Evolutionary conservation across 2,888 invertebrate genomes (phyloP).

Genomic region (Neria commutata): DNA sequence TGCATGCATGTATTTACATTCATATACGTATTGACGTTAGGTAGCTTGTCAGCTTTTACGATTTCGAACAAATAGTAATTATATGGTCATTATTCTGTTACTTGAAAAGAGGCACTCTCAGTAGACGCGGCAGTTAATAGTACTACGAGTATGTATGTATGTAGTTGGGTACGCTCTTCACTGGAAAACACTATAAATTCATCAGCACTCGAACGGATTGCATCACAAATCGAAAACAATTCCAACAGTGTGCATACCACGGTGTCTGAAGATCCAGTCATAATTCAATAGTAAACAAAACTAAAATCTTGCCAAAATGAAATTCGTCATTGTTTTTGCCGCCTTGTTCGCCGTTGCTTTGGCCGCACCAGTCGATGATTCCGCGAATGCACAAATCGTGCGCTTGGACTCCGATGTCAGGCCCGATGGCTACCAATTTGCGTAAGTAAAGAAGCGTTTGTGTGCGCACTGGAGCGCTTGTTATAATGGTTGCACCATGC

Average conservation of each 20-base stretch:
- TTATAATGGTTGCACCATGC: neutral
- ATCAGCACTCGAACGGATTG: neutral
- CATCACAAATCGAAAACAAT: neutral
- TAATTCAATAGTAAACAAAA: neutral
- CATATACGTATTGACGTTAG: too few species aligned
- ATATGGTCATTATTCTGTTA: neutral
- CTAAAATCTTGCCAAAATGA: constrained; percentile 41
- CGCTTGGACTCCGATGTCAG: constrained; percentile 64
- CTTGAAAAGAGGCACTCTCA: neutral
- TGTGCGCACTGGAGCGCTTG: too few species aligned
- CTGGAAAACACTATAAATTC: neutral
- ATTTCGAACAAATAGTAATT: too few species aligned
- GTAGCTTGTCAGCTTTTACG: too few species aligned
- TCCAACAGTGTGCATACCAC: neutral
- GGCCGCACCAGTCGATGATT: constrained; percentile 48
- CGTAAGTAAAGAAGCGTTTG: constrained; percentile 57
- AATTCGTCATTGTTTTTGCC: constrained; percentile 50
- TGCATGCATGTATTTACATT: too few species aligned
- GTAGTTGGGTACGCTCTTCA: neutral
- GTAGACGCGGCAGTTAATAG: too few species aligned
- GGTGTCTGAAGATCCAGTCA: too few species aligned
- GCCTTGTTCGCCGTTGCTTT: constrained; percentile 48
- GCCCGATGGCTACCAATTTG: constrained; percentile 66
- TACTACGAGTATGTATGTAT: too few species aligned
- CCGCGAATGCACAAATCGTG: constrained; percentile 43